Base-by-base conservation (phyloP, 2,797 vertebrate genomes). In the Salmo trutta region DNA sequence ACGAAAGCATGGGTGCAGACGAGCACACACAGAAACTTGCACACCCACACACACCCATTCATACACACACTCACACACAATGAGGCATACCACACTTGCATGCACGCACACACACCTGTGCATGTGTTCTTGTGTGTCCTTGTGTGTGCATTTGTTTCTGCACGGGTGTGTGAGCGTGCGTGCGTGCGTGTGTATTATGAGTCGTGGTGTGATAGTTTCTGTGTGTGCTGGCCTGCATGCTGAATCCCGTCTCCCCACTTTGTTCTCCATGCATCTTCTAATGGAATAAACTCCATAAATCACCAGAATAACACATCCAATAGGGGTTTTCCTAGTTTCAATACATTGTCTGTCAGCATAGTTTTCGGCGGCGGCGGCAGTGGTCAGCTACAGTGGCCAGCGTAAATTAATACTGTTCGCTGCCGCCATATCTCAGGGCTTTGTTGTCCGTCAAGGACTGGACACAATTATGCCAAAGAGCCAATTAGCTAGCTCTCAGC, bases 401-500 rank as follows among this genome's bases (percentile, higher is more conserved):
- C 6, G 33, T 36, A 36, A 36, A 36, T 36, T 36, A 36, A 36
- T 36, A 36, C 33, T 36, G 33, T 36, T 36, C 33, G 33, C 5
- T 36, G 33, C 5, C 33, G 33, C 33, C 41, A 47, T 47, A 47
- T 47, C 41, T 12, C 41, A 10, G 10, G 41, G 41, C 2, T 47
- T 47, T 47, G 85, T 71, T 41, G 8, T 17, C 17, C 1, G 7
- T 10, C 17, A 5, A 6, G 74, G 82, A 86, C 68, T 41, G 75
- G 29, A 78, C 75, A 78, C 77, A 62, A 82, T 86, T 86, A 83
- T 14, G 53, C 83, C 79, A 83, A 81, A 87, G 81, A 91, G 77
- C 85, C 88, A 91, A 91, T 91, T 91, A 92, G 81, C 67, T 8
- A 1, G 77, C 76, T 64, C 79, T 83, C 87, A 83, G 53, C 83